phyloP scores from a whole-genome alignment of 2,888 invertebrate species.

The Cremastinae sp. region DNA sequence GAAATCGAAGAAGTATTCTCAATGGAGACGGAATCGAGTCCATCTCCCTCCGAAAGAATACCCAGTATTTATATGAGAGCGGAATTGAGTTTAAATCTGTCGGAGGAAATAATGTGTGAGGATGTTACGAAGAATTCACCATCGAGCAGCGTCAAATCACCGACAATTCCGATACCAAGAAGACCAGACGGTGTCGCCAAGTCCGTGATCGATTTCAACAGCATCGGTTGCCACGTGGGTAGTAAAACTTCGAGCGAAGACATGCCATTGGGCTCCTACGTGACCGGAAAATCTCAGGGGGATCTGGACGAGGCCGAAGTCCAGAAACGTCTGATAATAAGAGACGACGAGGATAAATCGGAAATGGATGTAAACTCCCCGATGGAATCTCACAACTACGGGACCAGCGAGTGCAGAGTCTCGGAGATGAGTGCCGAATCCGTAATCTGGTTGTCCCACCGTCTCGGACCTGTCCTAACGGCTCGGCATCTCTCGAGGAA shows the following conservation, averaged over 20 bases:
- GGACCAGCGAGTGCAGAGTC: conserved; percentile 82
- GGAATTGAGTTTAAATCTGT: conserved; percentile 81
- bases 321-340: conserved; percentile 33
- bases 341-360: conserved; percentile 37
- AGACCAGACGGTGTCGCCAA: conserved; percentile 80
- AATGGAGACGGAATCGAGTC: conserved; percentile 86
- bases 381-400: conserved; percentile 63
- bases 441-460: conserved; percentile 94
- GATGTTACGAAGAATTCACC: conserved; percentile 74
- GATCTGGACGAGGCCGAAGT: conserved; percentile 44
- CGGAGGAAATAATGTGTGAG: conserved; percentile 81
- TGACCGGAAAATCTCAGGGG: conserved; percentile 32
- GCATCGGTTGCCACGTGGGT: conserved; percentile 85
- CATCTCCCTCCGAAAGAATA: conserved; percentile 79
- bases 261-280: conserved; percentile 66
- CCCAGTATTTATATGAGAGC: conserved; percentile 75
- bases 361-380: conserved; percentile 49
- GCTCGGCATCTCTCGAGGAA: conserved; percentile 95
- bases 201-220: conserved; percentile 82
- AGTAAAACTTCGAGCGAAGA: conserved; percentile 82
- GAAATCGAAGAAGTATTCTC: conserved; percentile 85
- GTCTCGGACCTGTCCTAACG: conserved; percentile 96
- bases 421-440: conserved; percentile 94
- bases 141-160: conserved; percentile 82
- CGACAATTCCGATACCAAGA: conserved; percentile 87